Evolutionary conservation across 2,113 vertebrate genomes (phyloP).

Genomic region (Alexandromys fortis): DNA sequence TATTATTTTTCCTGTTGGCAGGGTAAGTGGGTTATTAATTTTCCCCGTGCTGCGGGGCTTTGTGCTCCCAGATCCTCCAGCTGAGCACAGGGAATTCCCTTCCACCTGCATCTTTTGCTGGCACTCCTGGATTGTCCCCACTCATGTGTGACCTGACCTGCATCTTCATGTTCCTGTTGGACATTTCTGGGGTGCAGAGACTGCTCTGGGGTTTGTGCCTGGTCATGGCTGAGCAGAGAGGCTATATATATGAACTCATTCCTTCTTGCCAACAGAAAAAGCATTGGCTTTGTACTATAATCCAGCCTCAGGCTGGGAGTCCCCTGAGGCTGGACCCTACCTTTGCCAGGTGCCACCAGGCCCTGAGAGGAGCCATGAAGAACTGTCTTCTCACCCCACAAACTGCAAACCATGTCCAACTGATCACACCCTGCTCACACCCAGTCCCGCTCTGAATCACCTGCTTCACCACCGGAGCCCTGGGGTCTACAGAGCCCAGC

Average conservation of each 20-base stretch:
- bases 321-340: background rate
- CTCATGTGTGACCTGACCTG: background rate
- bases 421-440: background rate
- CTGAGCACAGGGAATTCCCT: accelerated
- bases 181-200: background rate
- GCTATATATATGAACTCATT: background rate
- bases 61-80: background rate
- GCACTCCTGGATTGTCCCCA: background rate
- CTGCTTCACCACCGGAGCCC: no score
- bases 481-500: background rate
- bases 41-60: background rate
- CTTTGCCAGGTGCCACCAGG: background rate
- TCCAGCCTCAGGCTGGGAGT: background rate
- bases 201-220: background rate
- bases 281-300: background rate
- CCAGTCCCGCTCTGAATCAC: background rate
- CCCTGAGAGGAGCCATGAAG: background rate
- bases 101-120: accelerated
- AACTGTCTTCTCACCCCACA: background rate
- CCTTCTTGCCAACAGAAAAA: background rate
- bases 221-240: background rate
- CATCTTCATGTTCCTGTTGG: background rate
- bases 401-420: background rate
- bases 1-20: background rate
- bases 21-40: background rate